phyloP scores from a whole-genome alignment of 2,797 vertebrate genomes.

The Petrocephalus schoutedeni region DNA sequence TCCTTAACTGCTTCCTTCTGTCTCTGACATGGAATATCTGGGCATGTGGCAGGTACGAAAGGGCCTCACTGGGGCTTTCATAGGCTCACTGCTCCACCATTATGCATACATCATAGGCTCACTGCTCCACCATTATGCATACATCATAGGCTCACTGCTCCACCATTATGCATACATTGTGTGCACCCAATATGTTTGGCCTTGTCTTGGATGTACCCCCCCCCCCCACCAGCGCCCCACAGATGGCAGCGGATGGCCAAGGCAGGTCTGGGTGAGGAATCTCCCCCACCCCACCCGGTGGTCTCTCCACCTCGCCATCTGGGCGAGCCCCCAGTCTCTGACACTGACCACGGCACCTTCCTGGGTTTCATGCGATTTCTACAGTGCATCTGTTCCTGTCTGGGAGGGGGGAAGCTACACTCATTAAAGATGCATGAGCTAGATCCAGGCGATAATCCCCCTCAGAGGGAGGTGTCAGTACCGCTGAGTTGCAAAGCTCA shows the following conservation, averaged over 20 bases:
- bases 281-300: background rate
- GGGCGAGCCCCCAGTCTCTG: background rate
- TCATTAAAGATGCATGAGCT: slow-evolving; percentile 5
- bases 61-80: background rate
- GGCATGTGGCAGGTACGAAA: background rate
- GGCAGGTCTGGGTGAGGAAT: background rate
- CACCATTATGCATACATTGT: background rate
- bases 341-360: background rate
- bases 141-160: background rate
- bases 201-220: background rate
- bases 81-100: too few relatives aligned
- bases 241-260: background rate
- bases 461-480: background rate
- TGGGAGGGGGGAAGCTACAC: background rate
- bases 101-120: too few relatives aligned
- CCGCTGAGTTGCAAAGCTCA: background rate
- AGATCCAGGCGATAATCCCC: background rate
- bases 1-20: background rate
- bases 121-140: background rate
- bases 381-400: background rate
- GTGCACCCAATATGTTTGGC: background rate
- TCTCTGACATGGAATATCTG: background rate
- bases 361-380: background rate
- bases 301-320: background rate
- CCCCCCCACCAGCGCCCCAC: background rate